Base-by-base conservation (phyloP, 2,888 invertebrate genomes). In the Diarsia brunnea region DNA sequence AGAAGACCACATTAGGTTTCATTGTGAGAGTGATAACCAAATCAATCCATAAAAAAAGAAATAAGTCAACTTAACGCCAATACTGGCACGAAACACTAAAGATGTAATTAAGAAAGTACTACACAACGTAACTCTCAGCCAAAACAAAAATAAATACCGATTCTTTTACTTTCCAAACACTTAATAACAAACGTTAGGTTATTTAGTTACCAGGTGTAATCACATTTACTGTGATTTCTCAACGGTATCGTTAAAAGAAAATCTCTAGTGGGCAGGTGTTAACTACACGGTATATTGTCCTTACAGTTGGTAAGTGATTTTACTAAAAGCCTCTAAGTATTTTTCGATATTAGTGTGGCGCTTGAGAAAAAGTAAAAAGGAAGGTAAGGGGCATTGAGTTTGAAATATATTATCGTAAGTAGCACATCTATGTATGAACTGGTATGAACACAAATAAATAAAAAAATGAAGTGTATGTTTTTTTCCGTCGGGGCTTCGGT, bases 221-320 rank as follows among this genome's bases (percentile, higher is more conserved):
- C 69, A 61, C 75, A 83, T 84, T 84, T 72, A 65, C 71, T 63
- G 58, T 68, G 71, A 86, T 78, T 74, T 85, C 87, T 85, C 80
- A n/a, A 45, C 67, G 84, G 84, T 43, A 69, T 75, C 63, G 72
- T 80, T 78, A 70, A 38, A 51, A 70, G 47, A 16, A 38, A n/a
- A 38, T 51, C 73, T 79, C 70, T 45, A 27, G 78, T 63, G 79
- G 63, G 72, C 31, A 73, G 64, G 64, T 71, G 73, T 84, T 84
- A 79, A 79, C 71, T 66, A 70, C 73, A 61, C 24, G 27, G 64
- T 73, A 64, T 70, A 79, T 73, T 78, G 84, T 79, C 71, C 61
- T 38, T 38, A 38, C 31, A 73, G 31, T 73, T 60, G 60, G 74
- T 43, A 73, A 83, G 55, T 73, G 64, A 75, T 84, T 78, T 85